Evolutionary conservation across 2,113 vertebrate species (phyloP).

Genomic region (Oophaga pumilio): DNA sequence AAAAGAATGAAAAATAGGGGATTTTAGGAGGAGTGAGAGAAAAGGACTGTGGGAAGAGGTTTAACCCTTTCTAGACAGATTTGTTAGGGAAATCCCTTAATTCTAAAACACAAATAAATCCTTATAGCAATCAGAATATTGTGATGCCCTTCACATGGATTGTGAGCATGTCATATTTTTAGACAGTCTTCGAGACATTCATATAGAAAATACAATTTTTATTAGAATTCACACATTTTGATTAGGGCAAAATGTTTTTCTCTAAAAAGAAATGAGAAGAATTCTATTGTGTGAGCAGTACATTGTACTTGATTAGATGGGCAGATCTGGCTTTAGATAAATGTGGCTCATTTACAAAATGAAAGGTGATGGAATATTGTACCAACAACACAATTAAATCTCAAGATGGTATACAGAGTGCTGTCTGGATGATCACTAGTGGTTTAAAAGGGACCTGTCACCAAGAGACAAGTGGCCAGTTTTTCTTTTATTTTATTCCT

Average conservation of each 20-base stretch:
- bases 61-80: conserved; percentile 48
- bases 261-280: not conserved
- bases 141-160: not conserved
- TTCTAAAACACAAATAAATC: not conserved
- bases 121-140: not conserved
- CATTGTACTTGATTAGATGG: not conserved
- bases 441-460: not conserved
- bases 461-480: too few relatives aligned
- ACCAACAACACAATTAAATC: not conserved
- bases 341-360: not conserved
- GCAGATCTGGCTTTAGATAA: not conserved
- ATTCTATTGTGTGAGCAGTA: not conserved
- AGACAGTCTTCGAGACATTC: not conserved
- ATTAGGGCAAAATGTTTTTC: not conserved
- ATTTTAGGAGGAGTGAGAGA: conserved; percentile 36
- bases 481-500: too few relatives aligned
- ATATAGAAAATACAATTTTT: not conserved
- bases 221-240: not conserved
- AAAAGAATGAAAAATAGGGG: not conserved
- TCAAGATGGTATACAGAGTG: not conserved
- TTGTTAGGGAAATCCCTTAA: not conserved
- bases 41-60: conserved; percentile 50
- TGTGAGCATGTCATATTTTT: not conserved
- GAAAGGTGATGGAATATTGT: not conserved
- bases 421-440: not conserved